Percentiles rank a stretch among this genome's conserved stretches.
Evolutionary conservation across 2,113 vertebrate species (phyloP).

Genomic region (Serilophus lunatus): DNA sequence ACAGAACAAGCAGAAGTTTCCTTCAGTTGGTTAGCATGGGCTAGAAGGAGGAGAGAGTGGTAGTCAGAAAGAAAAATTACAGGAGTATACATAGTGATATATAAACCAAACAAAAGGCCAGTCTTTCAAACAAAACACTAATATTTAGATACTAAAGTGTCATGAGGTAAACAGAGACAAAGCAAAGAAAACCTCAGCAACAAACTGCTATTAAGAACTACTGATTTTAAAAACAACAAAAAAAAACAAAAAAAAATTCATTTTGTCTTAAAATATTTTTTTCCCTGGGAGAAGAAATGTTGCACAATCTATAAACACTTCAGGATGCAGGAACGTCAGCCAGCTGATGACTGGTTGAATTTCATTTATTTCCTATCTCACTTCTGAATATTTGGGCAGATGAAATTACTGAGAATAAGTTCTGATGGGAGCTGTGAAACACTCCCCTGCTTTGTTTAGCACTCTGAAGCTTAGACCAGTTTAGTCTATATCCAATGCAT

Average conservation of each 20-base stretch:
- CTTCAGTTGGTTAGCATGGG: neutral
- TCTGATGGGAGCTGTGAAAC: neutral
- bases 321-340: neutral
- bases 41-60: neutral
- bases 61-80: neutral
- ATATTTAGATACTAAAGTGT: neutral
- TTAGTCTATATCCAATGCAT: neutral
- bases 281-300: neutral
- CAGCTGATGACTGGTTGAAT: conserved; percentile 20
- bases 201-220: neutral
- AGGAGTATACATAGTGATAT: neutral
- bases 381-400: neutral
- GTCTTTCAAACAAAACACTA: neutral
- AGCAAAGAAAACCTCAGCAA: neutral
- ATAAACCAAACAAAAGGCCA: neutral
- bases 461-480: neutral
- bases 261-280: neutral
- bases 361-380: conserved; percentile 15
- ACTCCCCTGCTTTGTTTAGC: neutral
- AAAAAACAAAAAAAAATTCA: neutral
- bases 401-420: neutral
- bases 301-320: neutral
- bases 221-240: too few relatives aligned
- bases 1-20: neutral
- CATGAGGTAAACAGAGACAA: neutral